Conservation (phyloP, 2,888 invertebrate genomes). For the Orthosia gothica region DNA sequence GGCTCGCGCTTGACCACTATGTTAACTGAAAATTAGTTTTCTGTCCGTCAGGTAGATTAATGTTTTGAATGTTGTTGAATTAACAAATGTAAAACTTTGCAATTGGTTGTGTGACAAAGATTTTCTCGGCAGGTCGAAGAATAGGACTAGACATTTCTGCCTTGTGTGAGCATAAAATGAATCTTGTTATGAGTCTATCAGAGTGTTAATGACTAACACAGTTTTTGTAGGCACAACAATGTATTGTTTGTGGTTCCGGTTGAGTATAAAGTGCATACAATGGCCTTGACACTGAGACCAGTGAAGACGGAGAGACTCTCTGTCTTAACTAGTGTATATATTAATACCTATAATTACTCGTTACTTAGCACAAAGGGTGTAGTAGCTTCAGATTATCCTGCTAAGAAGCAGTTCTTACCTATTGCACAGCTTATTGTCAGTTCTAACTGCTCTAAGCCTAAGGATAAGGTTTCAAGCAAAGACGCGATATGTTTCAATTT, state of each 20-base stretch:
- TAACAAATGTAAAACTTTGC: background rate
- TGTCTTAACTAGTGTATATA: background rate
- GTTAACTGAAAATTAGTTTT: too few relatives aligned
- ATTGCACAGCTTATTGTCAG: too few relatives aligned
- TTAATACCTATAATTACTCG: constrained; percentile 23
- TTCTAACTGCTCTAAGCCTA: too few relatives aligned
- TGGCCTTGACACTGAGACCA: constrained; percentile 11
- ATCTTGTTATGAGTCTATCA: background rate
- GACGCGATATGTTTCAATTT: too few relatives aligned
- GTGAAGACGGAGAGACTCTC: background rate
- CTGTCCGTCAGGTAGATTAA: too few relatives aligned
- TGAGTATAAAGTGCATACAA: constrained; percentile 15
- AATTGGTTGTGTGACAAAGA: background rate
- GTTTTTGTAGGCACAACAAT: background rate
- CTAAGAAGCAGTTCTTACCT: background rate
- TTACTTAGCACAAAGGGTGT: background rate
- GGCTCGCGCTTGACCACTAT: too few relatives aligned
- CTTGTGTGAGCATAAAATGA: background rate
- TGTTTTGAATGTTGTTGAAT: too few relatives aligned
- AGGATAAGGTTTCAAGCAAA: too few relatives aligned
- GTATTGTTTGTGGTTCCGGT: constrained; percentile 1
- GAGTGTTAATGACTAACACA: background rate
- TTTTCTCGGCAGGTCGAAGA: background rate
- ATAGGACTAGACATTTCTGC: too few relatives aligned
- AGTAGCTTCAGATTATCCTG: background rate